Percentiles rank a stretch among this genome's conserved stretches.
These are phyloP conservation scores for Lepisosteus oculatus DNA, from an alignment of 2,113 vertebrate species.

Conservation along the genomic window DNA sequence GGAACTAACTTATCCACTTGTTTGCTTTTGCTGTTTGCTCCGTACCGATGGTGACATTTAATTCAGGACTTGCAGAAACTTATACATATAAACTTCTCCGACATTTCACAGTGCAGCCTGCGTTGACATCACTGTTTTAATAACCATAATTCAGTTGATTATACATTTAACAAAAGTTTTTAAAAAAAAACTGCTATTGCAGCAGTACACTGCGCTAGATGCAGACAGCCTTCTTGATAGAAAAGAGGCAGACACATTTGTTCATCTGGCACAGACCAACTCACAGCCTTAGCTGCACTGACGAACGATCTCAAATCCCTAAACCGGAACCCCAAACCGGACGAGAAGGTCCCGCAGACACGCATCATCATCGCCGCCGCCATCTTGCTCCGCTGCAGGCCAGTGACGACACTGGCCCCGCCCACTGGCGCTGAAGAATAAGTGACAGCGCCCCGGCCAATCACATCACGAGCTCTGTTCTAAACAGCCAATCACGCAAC, in stretches of 20 bases:
- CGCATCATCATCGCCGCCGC: slow-evolving; percentile 51
- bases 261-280: slow-evolving; percentile 16
- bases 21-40: too few relatives aligned
- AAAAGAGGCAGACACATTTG: neutral
- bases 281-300: slow-evolving; percentile 37
- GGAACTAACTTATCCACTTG: too few relatives aligned
- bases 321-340: slow-evolving; percentile 38
- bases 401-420: slow-evolving; percentile 15
- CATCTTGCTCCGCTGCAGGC: slow-evolving; percentile 43
- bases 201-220: neutral
- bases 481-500: slow-evolving; percentile 11
- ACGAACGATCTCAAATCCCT: slow-evolving; percentile 36
- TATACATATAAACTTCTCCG: neutral
- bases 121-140: too few relatives aligned
- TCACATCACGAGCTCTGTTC: neutral
- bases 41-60: too few relatives aligned
- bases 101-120: neutral
- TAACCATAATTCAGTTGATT: too few relatives aligned
- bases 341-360: slow-evolving; percentile 39
- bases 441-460: slow-evolving; percentile 6
- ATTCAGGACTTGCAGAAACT: too few relatives aligned
- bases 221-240: too few relatives aligned
- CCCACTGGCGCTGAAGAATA: neutral
- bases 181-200: neutral
- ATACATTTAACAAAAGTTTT: neutral